A percentile compares a stretch with the other conserved stretches of the same genome.
Conservation (phyloP, 2,888 invertebrate genomes). For the Chelonus formosanus region DNA sequence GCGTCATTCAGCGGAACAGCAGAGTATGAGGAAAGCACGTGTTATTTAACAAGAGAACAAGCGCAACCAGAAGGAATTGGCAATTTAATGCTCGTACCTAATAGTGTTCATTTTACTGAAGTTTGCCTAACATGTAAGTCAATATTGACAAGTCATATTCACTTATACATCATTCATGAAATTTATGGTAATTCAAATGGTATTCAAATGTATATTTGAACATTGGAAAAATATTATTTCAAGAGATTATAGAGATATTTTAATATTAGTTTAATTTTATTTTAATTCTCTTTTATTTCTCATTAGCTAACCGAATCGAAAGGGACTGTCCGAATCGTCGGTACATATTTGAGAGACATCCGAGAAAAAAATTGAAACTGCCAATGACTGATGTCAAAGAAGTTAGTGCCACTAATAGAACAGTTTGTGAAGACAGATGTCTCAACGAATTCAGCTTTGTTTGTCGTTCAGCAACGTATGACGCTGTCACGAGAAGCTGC, state of each 20-base stretch:
- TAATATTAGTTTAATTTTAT: background rate
- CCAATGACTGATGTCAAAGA: conserved; percentile 85
- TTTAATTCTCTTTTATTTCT: conserved; percentile 8
- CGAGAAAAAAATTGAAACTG: conserved; percentile 83
- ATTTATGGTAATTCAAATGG: background rate
- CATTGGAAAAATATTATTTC: too few species aligned
- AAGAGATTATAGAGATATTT: too few species aligned
- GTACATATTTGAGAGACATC: conserved; percentile 88
- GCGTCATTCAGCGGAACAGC: conserved; percentile 81
- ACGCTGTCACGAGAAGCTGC: conserved; percentile 80
- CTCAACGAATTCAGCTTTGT: conserved; percentile 88
- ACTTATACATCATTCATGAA: too few species aligned
- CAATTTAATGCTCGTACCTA: conserved; percentile 86
- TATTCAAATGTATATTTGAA: too few species aligned
- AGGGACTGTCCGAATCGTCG: conserved; percentile 88
- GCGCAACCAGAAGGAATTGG: conserved; percentile 90
- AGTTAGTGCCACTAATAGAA: conserved; percentile 84
- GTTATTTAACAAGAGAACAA: conserved; percentile 85
- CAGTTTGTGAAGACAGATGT: conserved; percentile 89
- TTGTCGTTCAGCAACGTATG: conserved; percentile 87
- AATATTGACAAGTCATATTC: background rate
- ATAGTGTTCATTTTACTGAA: conserved; percentile 90
- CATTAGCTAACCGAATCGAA: conserved; percentile 81
- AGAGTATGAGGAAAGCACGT: conserved; percentile 88
- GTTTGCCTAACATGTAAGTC: conserved; percentile 87